Evolutionary conservation across 2,888 invertebrate genomes (phyloP), one percentile per base, ranked within the genome.

Genomic region (Eueremaeus valkanovi): DNA sequence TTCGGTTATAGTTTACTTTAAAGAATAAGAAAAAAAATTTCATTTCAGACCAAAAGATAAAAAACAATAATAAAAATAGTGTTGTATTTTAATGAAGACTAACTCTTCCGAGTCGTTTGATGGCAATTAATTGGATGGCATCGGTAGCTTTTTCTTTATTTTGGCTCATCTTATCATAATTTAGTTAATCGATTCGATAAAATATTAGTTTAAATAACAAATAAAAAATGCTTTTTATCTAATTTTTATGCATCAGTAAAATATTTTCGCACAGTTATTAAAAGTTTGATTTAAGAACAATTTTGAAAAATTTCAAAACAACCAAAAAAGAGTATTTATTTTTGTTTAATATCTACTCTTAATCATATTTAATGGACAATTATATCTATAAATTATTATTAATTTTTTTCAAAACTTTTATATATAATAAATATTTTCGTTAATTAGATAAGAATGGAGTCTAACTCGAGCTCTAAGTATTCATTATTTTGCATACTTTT

Each of bases 51-150:
- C 1, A 18, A n/a, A n/a, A 63, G 63, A 33, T 16, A 33, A 33
- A 29, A 11, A 18, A 27, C 63, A 27, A 63, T 21, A n/a, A 24
- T 11, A n/a, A 55, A 55, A 55, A 63, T n/a, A 63, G 63, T 63
- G 63, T 63, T 63, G 31, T 63, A 63, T 63, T 63, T 63, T 63
- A 63, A 63, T 63, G 63, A 63, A 63, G 18, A 63, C 33, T 33
- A 63, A 63, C 63, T 63, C 63, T 63, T 3, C 11, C 5, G 11
- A 45, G 11, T 3, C 45, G n/a, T 63, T 63, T 33, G n/a, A 31
- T 33, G 21, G 63, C 63, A 63, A 63, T 63, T 63, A 63, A 63
- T n/a, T 33, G 63, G 18, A 63, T 63, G 31, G n/a, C n/a, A n/a
- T n/a, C n/a, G n/a, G n/a, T n/a, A n/a, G n/a, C n/a, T n/a, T n/a